These are phyloP conservation scores for Penelope pileata DNA, from an alignment of 2,113 vertebrate genomes.

Conservation along the genomic window DNA sequence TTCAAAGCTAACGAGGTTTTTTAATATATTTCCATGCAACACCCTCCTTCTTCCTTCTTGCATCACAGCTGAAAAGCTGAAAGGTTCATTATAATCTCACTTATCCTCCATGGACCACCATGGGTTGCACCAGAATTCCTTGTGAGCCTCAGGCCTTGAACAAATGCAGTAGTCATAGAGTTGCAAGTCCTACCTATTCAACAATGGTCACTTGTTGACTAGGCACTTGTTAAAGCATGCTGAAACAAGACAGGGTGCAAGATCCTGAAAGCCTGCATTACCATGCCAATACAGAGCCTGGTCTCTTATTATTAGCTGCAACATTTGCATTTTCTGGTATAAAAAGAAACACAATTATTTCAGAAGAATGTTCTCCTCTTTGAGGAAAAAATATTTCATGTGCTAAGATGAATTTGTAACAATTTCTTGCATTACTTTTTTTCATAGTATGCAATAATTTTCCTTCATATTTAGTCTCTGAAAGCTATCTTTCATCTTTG, in stretches of 20 bases:
- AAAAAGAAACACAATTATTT: too few species aligned
- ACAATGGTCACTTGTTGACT: rapidly evolving
- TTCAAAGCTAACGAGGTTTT: neutral
- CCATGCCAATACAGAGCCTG: neutral
- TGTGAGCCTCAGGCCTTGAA: neutral
- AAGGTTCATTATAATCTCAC: neutral
- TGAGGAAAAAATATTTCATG: neutral
- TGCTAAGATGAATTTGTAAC: neutral
- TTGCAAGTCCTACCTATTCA: neutral
- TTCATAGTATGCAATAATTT: neutral
- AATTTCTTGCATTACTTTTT: neutral
- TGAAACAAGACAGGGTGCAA: neutral
- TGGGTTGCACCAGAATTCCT: neutral
- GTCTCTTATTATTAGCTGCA: neutral
- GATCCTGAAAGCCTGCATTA: neutral
- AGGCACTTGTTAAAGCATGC: rapidly evolving
- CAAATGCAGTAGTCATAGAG: rapidly evolving
- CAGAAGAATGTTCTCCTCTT: neutral
- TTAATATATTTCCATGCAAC: neutral
- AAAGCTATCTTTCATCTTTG: neutral
- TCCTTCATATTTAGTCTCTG: neutral
- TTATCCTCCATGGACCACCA: rapidly evolving
- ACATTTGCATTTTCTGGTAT: neutral
- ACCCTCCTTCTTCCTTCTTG: neutral
- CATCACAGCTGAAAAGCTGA: neutral